These are phyloP conservation scores for Erpetoichthys calabaricus DNA, from an alignment of 2,797 vertebrate species.

Conservation along the genomic window DNA sequence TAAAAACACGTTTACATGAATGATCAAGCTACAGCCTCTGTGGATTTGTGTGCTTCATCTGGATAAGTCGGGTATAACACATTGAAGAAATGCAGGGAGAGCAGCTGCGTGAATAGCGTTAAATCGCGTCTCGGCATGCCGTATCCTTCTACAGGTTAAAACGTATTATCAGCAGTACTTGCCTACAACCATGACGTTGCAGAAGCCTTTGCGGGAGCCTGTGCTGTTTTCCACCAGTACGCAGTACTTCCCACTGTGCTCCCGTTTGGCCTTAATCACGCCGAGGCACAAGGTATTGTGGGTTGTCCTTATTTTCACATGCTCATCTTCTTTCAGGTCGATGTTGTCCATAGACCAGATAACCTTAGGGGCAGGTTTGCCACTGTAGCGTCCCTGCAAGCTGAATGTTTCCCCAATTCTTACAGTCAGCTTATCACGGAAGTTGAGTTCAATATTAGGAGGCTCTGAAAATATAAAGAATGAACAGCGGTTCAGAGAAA, in stretches of 20 bases:
- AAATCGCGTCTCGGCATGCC: neutral
- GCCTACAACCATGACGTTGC: constrained; percentile 85
- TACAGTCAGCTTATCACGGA: constrained; percentile 81
- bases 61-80: no score
- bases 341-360: constrained; percentile 74
- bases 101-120: neutral
- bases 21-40: no score
- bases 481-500: constrained; percentile 10
- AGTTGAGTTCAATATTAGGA: constrained; percentile 86
- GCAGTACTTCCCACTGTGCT: constrained; percentile 83
- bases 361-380: constrained; percentile 83
- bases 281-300: constrained; percentile 70
- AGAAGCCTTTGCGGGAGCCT: constrained; percentile 82
- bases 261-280: constrained; percentile 70
- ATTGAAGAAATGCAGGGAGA: no score
- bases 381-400: constrained; percentile 77
- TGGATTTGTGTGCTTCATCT: no score
- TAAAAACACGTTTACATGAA: no score
- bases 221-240: constrained; percentile 86
- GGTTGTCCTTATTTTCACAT: constrained; percentile 73
- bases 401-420: constrained; percentile 84
- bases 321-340: constrained; percentile 70
- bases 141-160: neutral
- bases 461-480: constrained; percentile 58
- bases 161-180: constrained; percentile 25